Evolutionary conservation across 2,888 invertebrate species (phyloP).

Genomic region (Ormyrus labotus): DNA sequence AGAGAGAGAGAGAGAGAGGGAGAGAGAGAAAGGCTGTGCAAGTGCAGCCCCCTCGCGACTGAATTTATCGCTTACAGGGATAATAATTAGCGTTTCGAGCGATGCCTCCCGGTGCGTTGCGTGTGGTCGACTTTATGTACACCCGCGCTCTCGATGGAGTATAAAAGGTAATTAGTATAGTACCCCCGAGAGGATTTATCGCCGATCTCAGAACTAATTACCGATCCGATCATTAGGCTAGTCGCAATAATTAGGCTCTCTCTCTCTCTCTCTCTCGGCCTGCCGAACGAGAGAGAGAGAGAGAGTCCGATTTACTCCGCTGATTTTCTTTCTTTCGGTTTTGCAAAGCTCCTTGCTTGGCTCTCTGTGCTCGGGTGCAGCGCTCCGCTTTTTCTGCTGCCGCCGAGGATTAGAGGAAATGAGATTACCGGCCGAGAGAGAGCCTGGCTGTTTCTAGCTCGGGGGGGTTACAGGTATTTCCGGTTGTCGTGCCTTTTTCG

Average conservation of each 20-base stretch:
- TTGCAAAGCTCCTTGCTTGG: neutral
- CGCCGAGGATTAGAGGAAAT: too few species aligned
- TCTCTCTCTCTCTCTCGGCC: neutral
- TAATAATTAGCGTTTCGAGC: conserved; percentile 69
- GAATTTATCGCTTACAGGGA: conserved; percentile 68
- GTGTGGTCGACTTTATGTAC: neutral
- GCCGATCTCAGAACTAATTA: conserved; percentile 66
- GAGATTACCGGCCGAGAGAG: too few species aligned
- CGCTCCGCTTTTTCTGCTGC: conserved; percentile 2
- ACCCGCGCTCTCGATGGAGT: conserved; percentile 45
- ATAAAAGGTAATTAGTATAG: conserved; percentile 67
- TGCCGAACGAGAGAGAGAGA: too few species aligned
- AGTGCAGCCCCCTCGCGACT: conserved; percentile 54
- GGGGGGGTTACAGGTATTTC: too few species aligned
- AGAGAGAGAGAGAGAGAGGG: too few species aligned
- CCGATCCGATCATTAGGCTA: conserved; percentile 64
- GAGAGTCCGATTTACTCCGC: too few species aligned
- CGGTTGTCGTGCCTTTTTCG: too few species aligned
- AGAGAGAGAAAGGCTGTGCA: neutral
- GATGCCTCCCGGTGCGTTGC: conserved; percentile 39
- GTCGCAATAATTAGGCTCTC: conserved; percentile 49
- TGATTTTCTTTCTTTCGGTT: too few species aligned
- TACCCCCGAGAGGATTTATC: conserved; percentile 62
- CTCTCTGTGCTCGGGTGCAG: conserved; percentile 1
- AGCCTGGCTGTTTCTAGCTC: too few species aligned